Evolutionary conservation across 2,113 vertebrate species (phyloP).

Genomic region (Trematomus loennbergii): DNA sequence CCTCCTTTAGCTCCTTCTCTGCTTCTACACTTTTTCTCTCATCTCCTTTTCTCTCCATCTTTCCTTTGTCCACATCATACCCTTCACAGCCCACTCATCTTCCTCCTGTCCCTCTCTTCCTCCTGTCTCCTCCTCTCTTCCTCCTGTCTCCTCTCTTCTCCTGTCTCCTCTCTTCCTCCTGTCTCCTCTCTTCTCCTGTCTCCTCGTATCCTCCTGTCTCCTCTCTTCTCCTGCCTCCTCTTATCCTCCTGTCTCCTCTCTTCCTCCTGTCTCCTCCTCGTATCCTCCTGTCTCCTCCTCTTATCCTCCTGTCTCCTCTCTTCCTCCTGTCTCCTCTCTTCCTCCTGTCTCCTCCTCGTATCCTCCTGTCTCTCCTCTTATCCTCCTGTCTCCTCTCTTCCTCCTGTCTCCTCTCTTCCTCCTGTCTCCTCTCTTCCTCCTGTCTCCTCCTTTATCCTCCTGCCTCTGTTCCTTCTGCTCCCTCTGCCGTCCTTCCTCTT

Average conservation of each 20-base stretch:
- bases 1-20: not conserved
- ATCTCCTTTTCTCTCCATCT: not conserved
- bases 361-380: too few species aligned
- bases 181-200: constrained; percentile 1
- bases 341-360: not conserved
- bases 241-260: not conserved
- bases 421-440: not conserved
- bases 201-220: not conserved
- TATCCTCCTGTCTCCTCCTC: not conserved
- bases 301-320: not conserved
- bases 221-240: not conserved
- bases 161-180: not conserved
- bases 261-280: too few species aligned
- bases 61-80: too few species aligned
- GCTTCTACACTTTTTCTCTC: not conserved
- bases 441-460: not conserved
- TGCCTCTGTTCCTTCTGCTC: not conserved
- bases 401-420: constrained; percentile 3
- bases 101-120: not conserved
- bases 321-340: not conserved
- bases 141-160: not conserved
- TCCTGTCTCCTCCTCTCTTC: not conserved
- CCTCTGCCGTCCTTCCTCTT: not conserved
- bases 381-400: too few species aligned
- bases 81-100: too few species aligned